phyloP scores from a whole-genome alignment of 2,113 vertebrate genomes.

The Odocoileus hemionus region DNA sequence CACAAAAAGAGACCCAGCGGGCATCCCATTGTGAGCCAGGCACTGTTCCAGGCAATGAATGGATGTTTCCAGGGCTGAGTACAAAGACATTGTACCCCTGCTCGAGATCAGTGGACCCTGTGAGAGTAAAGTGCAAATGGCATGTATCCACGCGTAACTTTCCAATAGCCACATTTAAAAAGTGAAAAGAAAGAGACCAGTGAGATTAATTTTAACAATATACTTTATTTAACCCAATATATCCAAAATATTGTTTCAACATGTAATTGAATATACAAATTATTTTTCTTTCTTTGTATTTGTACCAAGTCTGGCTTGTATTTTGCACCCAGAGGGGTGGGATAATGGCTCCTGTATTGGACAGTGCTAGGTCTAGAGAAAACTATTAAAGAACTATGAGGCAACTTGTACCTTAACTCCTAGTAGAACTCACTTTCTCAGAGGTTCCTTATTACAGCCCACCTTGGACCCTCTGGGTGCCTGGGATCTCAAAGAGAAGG shows the following conservation, averaged over 20 bases:
- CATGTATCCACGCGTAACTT: fast-evolving
- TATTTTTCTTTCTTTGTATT: not conserved
- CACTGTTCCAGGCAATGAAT: not conserved
- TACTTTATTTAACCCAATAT: not conserved
- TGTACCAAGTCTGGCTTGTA: fast-evolving
- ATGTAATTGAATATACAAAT: not conserved
- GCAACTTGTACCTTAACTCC: not conserved
- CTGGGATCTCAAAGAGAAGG: not conserved
- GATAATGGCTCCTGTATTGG: fast-evolving
- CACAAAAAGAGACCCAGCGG: not conserved
- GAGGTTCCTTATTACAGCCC: not conserved
- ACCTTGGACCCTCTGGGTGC: fast-evolving
- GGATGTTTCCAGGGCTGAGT: fast-evolving
- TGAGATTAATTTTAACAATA: not conserved
- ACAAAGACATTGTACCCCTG: fast-evolving
- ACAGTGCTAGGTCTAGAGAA: not conserved
- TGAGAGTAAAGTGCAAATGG: fast-evolving
- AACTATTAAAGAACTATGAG: not conserved
- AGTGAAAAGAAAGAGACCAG: not conserved
- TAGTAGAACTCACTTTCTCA: not conserved
- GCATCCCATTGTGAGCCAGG: not conserved
- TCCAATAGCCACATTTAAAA: not conserved
- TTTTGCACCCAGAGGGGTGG: not conserved
- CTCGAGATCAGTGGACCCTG: fast-evolving
- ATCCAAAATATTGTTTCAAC: not conserved